Evolutionary conservation across 2,888 invertebrate species (phyloP).

Genomic region (Amphimallon solstitiale): DNA sequence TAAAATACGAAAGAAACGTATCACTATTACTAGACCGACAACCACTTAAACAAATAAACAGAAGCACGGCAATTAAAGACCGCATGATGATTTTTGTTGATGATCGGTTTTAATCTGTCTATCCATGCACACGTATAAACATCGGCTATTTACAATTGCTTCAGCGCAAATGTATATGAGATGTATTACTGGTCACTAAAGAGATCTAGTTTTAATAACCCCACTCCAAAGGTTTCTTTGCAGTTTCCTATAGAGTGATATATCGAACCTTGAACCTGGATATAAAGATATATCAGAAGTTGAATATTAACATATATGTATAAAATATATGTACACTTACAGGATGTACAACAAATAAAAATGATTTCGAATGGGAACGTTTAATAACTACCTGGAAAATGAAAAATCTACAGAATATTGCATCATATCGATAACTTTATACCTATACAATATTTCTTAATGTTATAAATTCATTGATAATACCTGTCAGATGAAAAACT

Average conservation of each 20-base stretch:
- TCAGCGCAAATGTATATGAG: constrained; percentile 47
- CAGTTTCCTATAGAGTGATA: constrained; percentile 63
- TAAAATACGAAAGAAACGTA: constrained; percentile 54
- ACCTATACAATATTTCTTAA: too few relatives aligned
- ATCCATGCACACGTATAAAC: not conserved
- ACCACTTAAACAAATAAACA: constrained; percentile 48
- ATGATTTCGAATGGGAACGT: too few relatives aligned
- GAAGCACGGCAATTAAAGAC: constrained; percentile 28
- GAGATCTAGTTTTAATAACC: constrained; percentile 58
- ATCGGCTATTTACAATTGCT: constrained; percentile 56
- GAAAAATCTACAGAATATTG: too few relatives aligned
- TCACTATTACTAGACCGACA: constrained; percentile 41
- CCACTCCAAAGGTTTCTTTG: constrained; percentile 57
- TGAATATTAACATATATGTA: constrained; percentile 21
- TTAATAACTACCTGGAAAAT: too few relatives aligned
- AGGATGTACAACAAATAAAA: too few relatives aligned
- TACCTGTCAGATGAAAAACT: too few relatives aligned
- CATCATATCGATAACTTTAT: too few relatives aligned
- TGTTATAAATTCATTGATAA: too few relatives aligned
- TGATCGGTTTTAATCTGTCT: constrained; percentile 8
- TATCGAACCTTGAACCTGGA: constrained; percentile 63
- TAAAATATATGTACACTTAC: constrained; percentile 1
- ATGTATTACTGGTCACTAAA: constrained; percentile 52
- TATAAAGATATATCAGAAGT: constrained; percentile 13
- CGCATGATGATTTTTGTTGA: constrained; percentile 6